Percentiles rank a stretch among this genome's conserved stretches.
Conservation (phyloP, 2,888 invertebrate genomes). For the Flexamia atlantica region DNA sequence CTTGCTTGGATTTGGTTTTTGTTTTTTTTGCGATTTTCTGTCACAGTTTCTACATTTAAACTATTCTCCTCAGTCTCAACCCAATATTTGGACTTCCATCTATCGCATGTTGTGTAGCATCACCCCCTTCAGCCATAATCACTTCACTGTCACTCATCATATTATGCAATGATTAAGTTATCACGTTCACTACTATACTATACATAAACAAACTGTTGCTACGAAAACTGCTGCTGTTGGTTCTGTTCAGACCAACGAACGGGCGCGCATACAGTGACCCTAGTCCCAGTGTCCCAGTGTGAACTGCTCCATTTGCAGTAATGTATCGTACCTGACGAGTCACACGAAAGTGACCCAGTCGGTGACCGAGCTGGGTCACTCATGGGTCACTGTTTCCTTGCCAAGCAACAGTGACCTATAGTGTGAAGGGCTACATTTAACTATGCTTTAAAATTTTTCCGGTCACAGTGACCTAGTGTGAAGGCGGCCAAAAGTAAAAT, state of each 20-base stretch:
- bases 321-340: neutral
- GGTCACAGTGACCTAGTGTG: slow-evolving; percentile 9
- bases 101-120: slow-evolving; percentile 1
- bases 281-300: neutral
- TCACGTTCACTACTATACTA: neutral
- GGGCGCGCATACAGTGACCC: slow-evolving; percentile 9
- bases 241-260: neutral
- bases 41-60: slow-evolving; percentile 9
- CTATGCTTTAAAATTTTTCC: neutral
- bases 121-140: neutral
- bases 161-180: slow-evolving; percentile 9
- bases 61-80: slow-evolving; percentile 9
- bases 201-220: neutral
- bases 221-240: neutral
- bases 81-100: slow-evolving; percentile 5
- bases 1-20: slow-evolving; percentile 3
- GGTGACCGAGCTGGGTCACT: slow-evolving; percentile 9
- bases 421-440: slow-evolving; percentile 9
- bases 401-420: slow-evolving; percentile 9
- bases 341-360: neutral
- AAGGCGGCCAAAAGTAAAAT: neutral
- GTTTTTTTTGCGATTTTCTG: neutral
- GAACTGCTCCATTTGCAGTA: slow-evolving; percentile 9
- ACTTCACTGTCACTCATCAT: slow-evolving; percentile 9
- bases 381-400: neutral